Evolutionary conservation across 2,797 vertebrate species (phyloP), one percentile per base, ranked within the genome.

Genomic region (Sebastolobus alascanus): DNA sequence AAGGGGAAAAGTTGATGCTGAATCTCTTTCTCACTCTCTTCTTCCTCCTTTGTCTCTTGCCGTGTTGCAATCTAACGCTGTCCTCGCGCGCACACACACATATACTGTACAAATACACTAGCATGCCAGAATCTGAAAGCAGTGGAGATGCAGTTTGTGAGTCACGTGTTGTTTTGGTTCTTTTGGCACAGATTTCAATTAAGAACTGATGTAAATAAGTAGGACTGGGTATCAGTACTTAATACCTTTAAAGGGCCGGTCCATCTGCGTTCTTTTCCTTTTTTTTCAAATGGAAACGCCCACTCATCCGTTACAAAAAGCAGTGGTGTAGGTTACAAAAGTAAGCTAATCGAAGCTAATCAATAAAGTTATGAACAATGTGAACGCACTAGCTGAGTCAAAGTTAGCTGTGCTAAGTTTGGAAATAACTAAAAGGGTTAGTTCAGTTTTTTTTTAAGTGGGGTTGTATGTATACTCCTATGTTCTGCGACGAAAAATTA

Each of bases 1-100:
- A 68, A 78, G 85, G 92, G 95, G 82, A 91, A 93, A 90, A 90
- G 90, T 94, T 90, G 87, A 86, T 82, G 87, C 84, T 74, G 87
- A 89, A 87, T 92, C 61, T 79, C 86, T 77, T 86, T 79, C 84
- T 82, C 83, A n/a, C 83, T 84, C 68, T 84, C 67, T 75, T 76
- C 73, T 86, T 61, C 83, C 67, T 85, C 73, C 75, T 88, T 89
- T 88, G 87, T 92, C 65, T 93, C 58, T 43, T 67, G 80, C 73
- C 68, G 72, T 68, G 77, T 84, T 84, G 79, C 86, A 75, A 72
- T 85, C 40, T 69, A 76, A 77, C 67, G 65, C 70, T 77, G 81
- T 79, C 38, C 56, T 52, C 22, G 1, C 55, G 13, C 60, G 13
- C 63, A 25, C 4, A n/a, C 60, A 37, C 67, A 37, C 11, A 46